phyloP scores from a whole-genome alignment of 2,888 invertebrate genomes.

The Meteorus cinctellus region DNA sequence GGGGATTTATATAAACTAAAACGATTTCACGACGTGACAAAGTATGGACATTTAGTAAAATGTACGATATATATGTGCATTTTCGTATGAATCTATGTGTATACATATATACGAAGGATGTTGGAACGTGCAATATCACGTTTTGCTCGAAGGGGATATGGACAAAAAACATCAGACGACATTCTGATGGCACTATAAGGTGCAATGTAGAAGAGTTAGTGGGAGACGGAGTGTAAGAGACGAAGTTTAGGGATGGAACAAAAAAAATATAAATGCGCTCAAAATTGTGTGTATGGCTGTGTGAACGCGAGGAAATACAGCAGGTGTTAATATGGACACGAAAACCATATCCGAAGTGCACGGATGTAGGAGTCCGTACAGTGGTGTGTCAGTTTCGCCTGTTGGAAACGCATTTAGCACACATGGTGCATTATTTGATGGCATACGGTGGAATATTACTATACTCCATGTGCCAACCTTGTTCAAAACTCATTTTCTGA shows the following conservation, averaged over 20 bases:
- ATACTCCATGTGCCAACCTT: neutral
- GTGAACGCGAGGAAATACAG: constrained; percentile 48
- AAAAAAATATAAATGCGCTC: constrained; percentile 27
- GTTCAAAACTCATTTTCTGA: constrained; percentile 22
- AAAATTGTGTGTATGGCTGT: constrained; percentile 19
- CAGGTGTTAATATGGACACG: constrained; percentile 61
- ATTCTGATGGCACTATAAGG: neutral
- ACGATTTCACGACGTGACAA: constrained; percentile 16
- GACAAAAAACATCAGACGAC: constrained; percentile 19
- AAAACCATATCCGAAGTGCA: constrained; percentile 55
- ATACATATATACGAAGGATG: neutral
- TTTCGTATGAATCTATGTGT: neutral
- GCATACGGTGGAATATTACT: neutral
- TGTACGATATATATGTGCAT: neutral
- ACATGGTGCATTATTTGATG: constrained; percentile 45
- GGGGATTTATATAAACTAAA: constrained; percentile 17
- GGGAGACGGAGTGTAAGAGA: neutral
- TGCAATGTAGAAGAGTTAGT: neutral
- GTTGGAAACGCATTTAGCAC: constrained; percentile 47
- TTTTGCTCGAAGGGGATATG: constrained; percentile 14
- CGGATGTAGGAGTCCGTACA: neutral
- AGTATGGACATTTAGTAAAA: constrained; percentile 10
- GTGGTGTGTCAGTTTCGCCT: constrained; percentile 49
- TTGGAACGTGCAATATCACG: constrained; percentile 12
- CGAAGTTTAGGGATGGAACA: neutral